phyloP scores from a whole-genome alignment of 2,888 invertebrate genomes.

The Hypsopygia costalis region DNA sequence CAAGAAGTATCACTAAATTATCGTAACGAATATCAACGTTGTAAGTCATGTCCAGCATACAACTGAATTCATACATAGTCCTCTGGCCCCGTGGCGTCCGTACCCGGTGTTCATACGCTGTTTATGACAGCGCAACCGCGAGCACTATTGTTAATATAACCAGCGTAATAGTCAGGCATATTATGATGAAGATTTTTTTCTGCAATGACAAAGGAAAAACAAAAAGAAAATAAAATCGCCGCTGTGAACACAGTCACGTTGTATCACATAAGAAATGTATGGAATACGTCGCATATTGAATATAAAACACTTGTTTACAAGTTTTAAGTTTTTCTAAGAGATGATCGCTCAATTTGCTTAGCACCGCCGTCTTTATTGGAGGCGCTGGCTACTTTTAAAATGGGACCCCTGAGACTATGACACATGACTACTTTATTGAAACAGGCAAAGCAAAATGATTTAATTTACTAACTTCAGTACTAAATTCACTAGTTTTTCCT shows the following conservation, averaged over 20 bases:
- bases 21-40: slow-evolving; percentile 33
- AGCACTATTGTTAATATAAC: slow-evolving; percentile 88
- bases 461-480: too few species aligned
- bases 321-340: too few species aligned
- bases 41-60: slow-evolving; percentile 26
- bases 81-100: slow-evolving; percentile 33
- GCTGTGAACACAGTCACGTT: slow-evolving; percentile 1
- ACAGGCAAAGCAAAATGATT: too few species aligned
- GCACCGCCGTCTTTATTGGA: too few species aligned
- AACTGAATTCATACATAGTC: slow-evolving; percentile 23
- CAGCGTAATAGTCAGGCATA: slow-evolving; percentile 90
- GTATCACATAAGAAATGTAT: neutral
- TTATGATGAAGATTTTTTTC: slow-evolving; percentile 94
- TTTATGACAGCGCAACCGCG: slow-evolving; percentile 56
- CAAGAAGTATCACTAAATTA: slow-evolving; percentile 8
- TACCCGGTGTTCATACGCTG: slow-evolving; percentile 28
- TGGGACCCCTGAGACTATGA: too few species aligned
- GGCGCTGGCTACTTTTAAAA: too few species aligned
- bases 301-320: too few species aligned
- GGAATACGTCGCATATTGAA: too few species aligned
- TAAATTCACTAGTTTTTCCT: neutral
- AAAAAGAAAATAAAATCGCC: slow-evolving; percentile 69
- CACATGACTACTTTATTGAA: too few species aligned
- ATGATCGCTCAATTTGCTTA: too few species aligned
- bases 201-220: slow-evolving; percentile 84